Evolutionary conservation across 2,888 invertebrate species (phyloP), one percentile per base, ranked within the genome.

Genomic region (Amphimallon solstitiale): DNA sequence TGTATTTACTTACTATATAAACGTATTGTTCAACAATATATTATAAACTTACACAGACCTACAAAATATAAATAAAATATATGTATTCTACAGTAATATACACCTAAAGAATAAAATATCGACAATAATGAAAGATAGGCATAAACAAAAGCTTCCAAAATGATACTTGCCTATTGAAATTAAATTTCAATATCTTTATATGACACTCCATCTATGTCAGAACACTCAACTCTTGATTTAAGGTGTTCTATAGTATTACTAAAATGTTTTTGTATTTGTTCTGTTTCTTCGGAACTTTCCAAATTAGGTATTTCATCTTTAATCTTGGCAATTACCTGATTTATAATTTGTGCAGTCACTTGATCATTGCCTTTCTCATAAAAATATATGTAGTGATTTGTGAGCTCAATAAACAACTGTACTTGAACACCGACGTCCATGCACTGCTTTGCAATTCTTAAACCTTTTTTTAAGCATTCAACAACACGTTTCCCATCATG

Each of bases 351-450:
- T 14, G 80, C 75, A 64, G 70, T 79, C n/a, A 83, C 78, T 70
- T 83, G 80, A 71, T 82, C 82, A 65, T 82, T 82, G 65, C 94
- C 94, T 71, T 95, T 90, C 79, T 97, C 96, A 75, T 93, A 91
- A 81, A 97, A 95, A 81, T 95, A 93, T 59, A 97, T 89, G 83
- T 98, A 97, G 72, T 96, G 90, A 79, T 97, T 97, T 60, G 99
- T 85, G 69, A 99, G 87, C 80, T 98, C 98, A 2, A 97, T 95
- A 79, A 96, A 92, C 40, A 99, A 86, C 80, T 98, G 98, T 17
- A 97, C 95, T 85, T 98, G 98, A 4, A 98, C 97, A 1, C 94
- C 92, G 14, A 91, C 90, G 84, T 99, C 99, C 94, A 99, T 95
- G 78, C 98, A 98, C 78, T 99, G 98, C 73, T 94, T 94, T 0